Conservation (phyloP, 2,113 vertebrate genomes). For the Hemicordylus capensis region DNA sequence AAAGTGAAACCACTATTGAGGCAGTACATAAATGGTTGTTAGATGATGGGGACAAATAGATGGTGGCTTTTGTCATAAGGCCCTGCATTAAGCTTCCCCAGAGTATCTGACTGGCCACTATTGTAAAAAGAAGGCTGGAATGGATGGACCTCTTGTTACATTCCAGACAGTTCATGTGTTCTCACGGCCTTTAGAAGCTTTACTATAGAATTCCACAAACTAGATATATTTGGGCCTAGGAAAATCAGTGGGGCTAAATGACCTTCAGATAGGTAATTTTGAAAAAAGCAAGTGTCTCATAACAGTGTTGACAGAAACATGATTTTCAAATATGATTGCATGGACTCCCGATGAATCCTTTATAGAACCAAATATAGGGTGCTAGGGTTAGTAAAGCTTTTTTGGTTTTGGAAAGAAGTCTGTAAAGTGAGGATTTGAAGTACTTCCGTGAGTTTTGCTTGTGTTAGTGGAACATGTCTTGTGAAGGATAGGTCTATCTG, state of each 20-base stretch:
- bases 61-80: neutral
- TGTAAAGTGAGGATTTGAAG: neutral
- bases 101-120: neutral
- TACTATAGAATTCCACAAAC: neutral
- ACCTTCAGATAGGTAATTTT: neutral
- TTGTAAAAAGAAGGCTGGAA: neutral
- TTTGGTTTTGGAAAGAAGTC: neutral
- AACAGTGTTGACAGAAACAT: neutral
- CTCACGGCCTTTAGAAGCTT: neutral
- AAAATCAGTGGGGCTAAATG: neutral
- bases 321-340: neutral
- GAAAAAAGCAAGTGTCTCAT: neutral
- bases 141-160: neutral
- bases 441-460: neutral
- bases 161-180: neutral
- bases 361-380: neutral
- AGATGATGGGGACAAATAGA: no score
- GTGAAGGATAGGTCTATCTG: neutral
- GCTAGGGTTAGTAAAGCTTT: neutral
- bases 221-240: neutral
- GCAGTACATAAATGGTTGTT: neutral
- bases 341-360: neutral
- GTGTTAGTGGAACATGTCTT: neutral
- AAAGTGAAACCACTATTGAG: neutral
- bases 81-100: neutral